Base-by-base conservation (phyloP, 2,113 vertebrate species). In the Potamarius usumacintae region DNA sequence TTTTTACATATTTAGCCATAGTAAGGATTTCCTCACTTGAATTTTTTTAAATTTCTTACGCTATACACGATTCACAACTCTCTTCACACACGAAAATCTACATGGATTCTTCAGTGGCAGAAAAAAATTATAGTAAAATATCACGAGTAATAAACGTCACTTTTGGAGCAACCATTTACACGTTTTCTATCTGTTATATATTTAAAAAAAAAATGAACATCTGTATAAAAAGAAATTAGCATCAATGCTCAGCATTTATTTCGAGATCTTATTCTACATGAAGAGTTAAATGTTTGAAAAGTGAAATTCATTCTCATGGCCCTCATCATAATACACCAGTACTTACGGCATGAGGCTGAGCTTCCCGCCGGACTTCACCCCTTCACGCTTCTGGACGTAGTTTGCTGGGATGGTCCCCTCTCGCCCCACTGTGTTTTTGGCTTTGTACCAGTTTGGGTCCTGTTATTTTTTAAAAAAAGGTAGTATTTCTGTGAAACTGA, bases 281-380 rank as follows among this genome's bases (percentile, higher is more conserved):
- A 48, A 3, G 71, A 1, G 18, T 20, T 48, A 4, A n/a, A 77
- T 1, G 48, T 77, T n/a, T 52, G 10, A 78, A n/a, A 77, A n/a
- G 2, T 12, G 20, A 63, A 77, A 84, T 48, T 20, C 2, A 18
- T 55, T 9, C 69, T 80, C 48, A 62, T 12, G 12, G 34, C 12
- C 30, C 15, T 12, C 20, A 52, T 80, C 14, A 30, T 42, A 17
- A 42, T 3, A 63, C 34, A 48, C 27, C 7, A 81, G 55, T 92
- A 98, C 98, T 97, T 94, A 99, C 98, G 98, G 98, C 98, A 99
- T 99, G 58, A 99, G 96, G 94, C 98, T 99, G 86, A 99, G 97
- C 77, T 99, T 98, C 86, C 96, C 97, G 7, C 96, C 97, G 0
- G 95, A 95, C 92, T 97, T 98, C 81, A 99, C 97, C 3, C 97